Percentiles rank a stretch among this genome's conserved stretches.
Conservation (phyloP, 2,888 invertebrate genomes). For the Mesorhabditis spiculigera region DNA sequence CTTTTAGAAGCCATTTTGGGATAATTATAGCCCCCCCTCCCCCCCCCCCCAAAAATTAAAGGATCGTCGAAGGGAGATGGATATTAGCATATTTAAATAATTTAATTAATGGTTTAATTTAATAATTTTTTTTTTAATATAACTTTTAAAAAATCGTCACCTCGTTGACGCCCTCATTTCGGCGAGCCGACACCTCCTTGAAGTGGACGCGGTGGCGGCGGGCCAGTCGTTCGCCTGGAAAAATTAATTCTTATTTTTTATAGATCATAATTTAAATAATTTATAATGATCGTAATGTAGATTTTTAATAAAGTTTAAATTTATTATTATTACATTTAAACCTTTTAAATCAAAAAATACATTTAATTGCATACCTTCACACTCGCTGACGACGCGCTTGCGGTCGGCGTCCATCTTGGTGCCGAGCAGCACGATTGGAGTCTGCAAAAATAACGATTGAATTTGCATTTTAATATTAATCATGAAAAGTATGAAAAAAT, state of each 20-base stretch:
- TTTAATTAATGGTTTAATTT: no score
- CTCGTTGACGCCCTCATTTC: background rate
- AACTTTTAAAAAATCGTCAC: background rate
- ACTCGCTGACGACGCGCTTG: background rate
- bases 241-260: background rate
- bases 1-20: no score
- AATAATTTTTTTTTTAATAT: no score
- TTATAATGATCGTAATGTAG: background rate
- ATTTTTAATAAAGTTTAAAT: background rate
- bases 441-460: background rate
- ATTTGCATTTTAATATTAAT: background rate
- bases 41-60: no score
- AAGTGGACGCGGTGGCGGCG: background rate
- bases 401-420: background rate
- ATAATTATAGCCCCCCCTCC: no score
- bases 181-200: background rate
- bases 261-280: background rate
- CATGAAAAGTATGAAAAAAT: no score
- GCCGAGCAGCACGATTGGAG: background rate
- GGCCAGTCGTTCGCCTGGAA: slow-evolving; percentile 2
- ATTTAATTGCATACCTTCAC: background rate
- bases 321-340: background rate
- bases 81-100: no score
- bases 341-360: no score
- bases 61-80: no score